phyloP scores from a whole-genome alignment of 2,113 vertebrate genomes.

The Entelurus aequoreus region DNA sequence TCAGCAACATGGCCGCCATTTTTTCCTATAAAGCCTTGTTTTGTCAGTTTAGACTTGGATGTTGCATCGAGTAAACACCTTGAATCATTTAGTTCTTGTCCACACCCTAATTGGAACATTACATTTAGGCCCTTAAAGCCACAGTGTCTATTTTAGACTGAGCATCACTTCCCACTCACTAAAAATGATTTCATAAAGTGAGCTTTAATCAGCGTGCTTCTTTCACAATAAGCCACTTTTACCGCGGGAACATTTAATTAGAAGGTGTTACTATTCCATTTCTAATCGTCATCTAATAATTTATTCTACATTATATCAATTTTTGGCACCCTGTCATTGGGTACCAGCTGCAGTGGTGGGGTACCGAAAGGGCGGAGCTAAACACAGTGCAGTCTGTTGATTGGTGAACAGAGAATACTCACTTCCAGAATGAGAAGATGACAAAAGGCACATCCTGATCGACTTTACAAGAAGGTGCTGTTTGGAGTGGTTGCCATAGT shows the following conservation, averaged over 20 bases:
- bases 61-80: conserved; percentile 38
- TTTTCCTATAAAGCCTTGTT: neutral
- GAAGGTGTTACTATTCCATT: neutral
- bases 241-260: neutral
- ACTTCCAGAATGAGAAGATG: too few species aligned
- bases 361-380: too few species aligned
- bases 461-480: too few species aligned
- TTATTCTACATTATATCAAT: too few species aligned
- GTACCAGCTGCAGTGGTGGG: too few species aligned
- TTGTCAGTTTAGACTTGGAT: conserved; percentile 24
- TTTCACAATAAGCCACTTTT: conserved; percentile 14
- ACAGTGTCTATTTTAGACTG: conserved; percentile 4
- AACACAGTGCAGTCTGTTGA: too few species aligned
- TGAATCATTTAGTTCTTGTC: conserved; percentile 36
- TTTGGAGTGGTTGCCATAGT: conserved; percentile 58
- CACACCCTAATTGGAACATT: conserved; percentile 19
- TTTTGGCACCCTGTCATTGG: too few species aligned
- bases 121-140: neutral
- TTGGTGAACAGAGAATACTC: too few species aligned
- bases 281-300: too few species aligned
- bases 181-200: conserved; percentile 26
- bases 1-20: conserved; percentile 35
- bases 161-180: conserved; percentile 15
- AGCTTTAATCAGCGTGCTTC: conserved; percentile 28
- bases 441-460: too few species aligned